Evolutionary conservation across 2,113 vertebrate genomes (phyloP), one percentile per base, ranked within the genome.

Genomic region (Porphyrio hochstetteri): DNA sequence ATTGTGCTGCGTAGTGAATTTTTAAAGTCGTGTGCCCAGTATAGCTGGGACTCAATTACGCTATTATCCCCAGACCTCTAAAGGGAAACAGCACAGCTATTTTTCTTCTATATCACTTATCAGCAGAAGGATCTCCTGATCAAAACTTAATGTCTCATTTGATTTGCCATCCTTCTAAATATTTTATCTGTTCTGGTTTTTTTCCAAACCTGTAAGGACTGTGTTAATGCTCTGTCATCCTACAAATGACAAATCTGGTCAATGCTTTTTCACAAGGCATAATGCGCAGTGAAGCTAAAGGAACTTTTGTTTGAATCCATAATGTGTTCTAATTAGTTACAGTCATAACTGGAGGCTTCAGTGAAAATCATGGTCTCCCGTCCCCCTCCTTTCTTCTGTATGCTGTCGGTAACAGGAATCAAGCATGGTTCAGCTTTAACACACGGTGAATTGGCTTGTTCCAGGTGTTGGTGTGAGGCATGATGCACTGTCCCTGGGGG

Each of bases 1-100:
- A 56, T 36, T 94, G 67, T 95, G 69, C 86, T 87, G 53, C 6
- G 5, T 77, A 79, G 86, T 92, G 83, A 72, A 89, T 84, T 92
- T 95, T 90, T 96, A 61, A 86, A 79, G 61, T 87, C 1, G 1
- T 28, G 18, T 71, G 44, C 44, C 48, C 38, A 16, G 33, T 48
- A 20, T 69, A 91, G 46, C 44, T 87, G 81, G 5, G 24, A 76
- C 48, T 93, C 69, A 56, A 31, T 84, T 89, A 64, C 64, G 23
- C 23, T 79, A 5, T 76, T 91, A 50, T 65, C 7, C 7, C 23
- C n/a, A 77, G 74, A 69, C 9, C 16, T 82, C 53, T 85, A 18
- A 72, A 87, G 57, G 70, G 38, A 68, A 83, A 46, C 42, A 56
- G 21, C 0, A 0, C 31, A 92, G 35, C 52, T 6, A 2, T 92